Base-by-base conservation (phyloP, 2,113 vertebrate species). In the Struthidea cinerea region DNA sequence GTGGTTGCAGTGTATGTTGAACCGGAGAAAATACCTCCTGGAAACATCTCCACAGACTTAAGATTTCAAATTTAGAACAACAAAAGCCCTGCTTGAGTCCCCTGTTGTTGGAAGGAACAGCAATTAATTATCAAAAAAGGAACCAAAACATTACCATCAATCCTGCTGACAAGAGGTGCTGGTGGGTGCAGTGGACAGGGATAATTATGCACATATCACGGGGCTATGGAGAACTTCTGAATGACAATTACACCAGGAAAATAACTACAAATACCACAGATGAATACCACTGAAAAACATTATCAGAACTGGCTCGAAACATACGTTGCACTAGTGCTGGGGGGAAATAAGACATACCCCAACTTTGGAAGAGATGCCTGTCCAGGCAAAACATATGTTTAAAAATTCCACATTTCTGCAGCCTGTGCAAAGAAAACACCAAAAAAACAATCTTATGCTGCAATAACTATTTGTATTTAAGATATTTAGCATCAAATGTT, bases 91-190 rank as follows among this genome's bases (percentile, higher is more conserved):
- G 39, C 56, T 93, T 57, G 80, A 96, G 93, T 93, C 42, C 59
- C 71, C 37, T 77, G 92, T 96, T 93, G 84, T 95, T 93, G 73
- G 83, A 96, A 97, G 88, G 80, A 96, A 63, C 69, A 77, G 64
- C 61, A 97, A 97, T 97, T 96, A 95, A 97, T 97, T 97, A 93
- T 96, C 97, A 87, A 90, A 96, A 93, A 95, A 46, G 73, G 78
- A 97, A 93, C 65, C 63, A 92, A 95, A 97, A 89, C 70, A 59
- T 96, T 89, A 92, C 86, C 78, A 91, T 96, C 93, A 97, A 85
- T 93, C 94, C 84, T 95, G 52, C 94, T 97, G 94, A 97, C 90
- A 94, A 77, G 87, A 93, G 93, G 94, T 84, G 92, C 50, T 93
- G 90, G 78, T 93, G 89, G 89, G 55, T 94, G 79, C 71, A 87